Evolutionary conservation across 2,113 vertebrate genomes (phyloP).

Genomic region (Boleophthalmus pectinirostris): DNA sequence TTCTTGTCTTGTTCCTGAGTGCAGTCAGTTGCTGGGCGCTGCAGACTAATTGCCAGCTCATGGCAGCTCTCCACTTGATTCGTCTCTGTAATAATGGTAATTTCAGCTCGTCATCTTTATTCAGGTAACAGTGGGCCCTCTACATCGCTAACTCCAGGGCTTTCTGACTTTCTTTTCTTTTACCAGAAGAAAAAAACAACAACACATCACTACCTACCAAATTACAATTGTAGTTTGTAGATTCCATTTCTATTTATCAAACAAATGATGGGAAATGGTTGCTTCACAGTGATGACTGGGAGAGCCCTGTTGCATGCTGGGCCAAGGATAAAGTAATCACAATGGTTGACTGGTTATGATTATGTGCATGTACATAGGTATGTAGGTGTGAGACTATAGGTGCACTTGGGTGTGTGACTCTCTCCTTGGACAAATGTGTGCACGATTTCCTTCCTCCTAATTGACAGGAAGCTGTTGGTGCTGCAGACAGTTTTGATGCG

Average conservation of each 20-base stretch:
- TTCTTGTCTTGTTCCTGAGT: slow-evolving; percentile 27
- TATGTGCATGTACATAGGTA: slow-evolving; percentile 43
- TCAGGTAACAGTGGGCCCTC: slow-evolving; percentile 22
- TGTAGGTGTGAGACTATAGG: slow-evolving; percentile 25
- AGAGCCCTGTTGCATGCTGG: slow-evolving; percentile 40
- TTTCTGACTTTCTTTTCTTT: not conserved
- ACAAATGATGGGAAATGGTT: slow-evolving; percentile 39
- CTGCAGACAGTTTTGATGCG: slow-evolving; percentile 40
- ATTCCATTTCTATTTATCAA: slow-evolving; percentile 53
- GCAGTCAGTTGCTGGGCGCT: not conserved
- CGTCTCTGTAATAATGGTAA: slow-evolving; percentile 20
- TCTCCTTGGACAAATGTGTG: slow-evolving; percentile 53
- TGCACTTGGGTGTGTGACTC: slow-evolving; percentile 4
- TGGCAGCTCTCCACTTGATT: slow-evolving; percentile 43
- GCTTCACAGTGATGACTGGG: slow-evolving; percentile 9
- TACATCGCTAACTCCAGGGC: slow-evolving; percentile 3
- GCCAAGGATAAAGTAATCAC: slow-evolving; percentile 55
- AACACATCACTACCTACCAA: slow-evolving; percentile 15
- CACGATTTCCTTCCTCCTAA: slow-evolving; percentile 60
- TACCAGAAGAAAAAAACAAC: no score
- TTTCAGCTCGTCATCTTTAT: slow-evolving; percentile 43
- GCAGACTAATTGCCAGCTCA: slow-evolving; percentile 46
- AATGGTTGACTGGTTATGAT: slow-evolving; percentile 50
- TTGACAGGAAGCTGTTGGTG: slow-evolving; percentile 66
- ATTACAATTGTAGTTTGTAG: slow-evolving; percentile 44